A percentile compares a stretch with the other conserved stretches of the same genome.
These are phyloP conservation scores for Heliopora coerulea DNA, from an alignment of 92 coral and sea anemone species.

Conservation along the genomic window DNA sequence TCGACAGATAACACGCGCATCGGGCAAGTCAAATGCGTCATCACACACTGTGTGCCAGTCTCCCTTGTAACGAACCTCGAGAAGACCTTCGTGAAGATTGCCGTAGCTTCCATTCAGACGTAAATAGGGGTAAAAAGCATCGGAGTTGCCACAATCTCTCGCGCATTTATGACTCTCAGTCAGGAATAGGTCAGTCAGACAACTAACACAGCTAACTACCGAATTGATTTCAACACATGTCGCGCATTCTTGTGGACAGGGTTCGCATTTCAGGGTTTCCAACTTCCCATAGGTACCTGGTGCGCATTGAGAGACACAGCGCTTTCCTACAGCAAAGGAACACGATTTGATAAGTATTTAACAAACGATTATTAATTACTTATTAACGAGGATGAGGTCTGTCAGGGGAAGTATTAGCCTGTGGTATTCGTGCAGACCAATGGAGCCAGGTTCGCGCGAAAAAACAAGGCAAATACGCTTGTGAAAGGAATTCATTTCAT, in stretches of 20 bases:
- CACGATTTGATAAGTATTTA: no score
- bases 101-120: conserved; percentile 23
- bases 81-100: conserved; percentile 23
- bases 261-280: not conserved
- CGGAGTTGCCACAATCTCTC: not conserved
- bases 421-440: no score
- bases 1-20: conserved; percentile 31
- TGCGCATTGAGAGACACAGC: conserved; percentile 14
- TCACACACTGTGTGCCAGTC: conserved; percentile 30
- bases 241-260: conserved; percentile 7
- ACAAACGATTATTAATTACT: no score
- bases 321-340: not conserved
- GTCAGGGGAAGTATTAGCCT: no score
- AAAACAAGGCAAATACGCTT: no score
- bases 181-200: not conserved
- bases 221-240: not conserved
- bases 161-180: not conserved
- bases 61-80: conserved; percentile 15
- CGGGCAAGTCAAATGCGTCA: not conserved
- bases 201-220: not conserved
- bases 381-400: no score
- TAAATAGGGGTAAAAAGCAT: not conserved
- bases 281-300: conserved; percentile 3
- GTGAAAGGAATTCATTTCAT: no score
- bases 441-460: no score